Evolutionary conservation across 2,797 vertebrate species (phyloP).

Genomic region (Chaunax sp.): DNA sequence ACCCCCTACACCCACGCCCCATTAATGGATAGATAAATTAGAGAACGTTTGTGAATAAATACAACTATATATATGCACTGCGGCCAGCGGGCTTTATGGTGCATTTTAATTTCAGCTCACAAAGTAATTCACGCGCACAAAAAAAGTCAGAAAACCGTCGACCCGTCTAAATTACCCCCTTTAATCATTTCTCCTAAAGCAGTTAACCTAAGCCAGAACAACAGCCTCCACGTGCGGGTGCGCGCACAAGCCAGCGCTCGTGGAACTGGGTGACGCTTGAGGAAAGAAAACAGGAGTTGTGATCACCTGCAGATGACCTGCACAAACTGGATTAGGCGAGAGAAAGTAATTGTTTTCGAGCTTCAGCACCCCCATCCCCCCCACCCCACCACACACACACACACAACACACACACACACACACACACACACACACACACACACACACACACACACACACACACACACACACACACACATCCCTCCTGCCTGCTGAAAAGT

Average conservation of each 20-base stretch:
- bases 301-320: constrained; percentile 37
- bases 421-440: not conserved
- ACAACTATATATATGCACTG: not conserved
- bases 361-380: constrained; percentile 11
- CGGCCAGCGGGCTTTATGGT: not conserved
- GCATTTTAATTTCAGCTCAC: not conserved
- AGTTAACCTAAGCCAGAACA: constrained; percentile 8
- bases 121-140: not conserved
- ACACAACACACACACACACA: too few species aligned
- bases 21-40: constrained; percentile 6
- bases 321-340: constrained; percentile 8
- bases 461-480: not conserved
- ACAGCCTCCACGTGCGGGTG: constrained; percentile 13
- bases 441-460: too few species aligned
- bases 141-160: not conserved
- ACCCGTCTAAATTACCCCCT: not conserved
- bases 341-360: constrained; percentile 23
- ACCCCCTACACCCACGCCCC: not conserved
- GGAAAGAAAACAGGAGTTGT: not conserved
- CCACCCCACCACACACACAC: too few species aligned
- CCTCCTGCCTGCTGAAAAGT: constrained; percentile 24
- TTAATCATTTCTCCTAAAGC: constrained; percentile 10
- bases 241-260: not conserved
- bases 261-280: not conserved
- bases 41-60: constrained; percentile 5